Evolutionary conservation across 1,140 invertebrate species (phyloP), one percentile per base, ranked within the genome.

Genomic region (Copidosoma floridanum): DNA sequence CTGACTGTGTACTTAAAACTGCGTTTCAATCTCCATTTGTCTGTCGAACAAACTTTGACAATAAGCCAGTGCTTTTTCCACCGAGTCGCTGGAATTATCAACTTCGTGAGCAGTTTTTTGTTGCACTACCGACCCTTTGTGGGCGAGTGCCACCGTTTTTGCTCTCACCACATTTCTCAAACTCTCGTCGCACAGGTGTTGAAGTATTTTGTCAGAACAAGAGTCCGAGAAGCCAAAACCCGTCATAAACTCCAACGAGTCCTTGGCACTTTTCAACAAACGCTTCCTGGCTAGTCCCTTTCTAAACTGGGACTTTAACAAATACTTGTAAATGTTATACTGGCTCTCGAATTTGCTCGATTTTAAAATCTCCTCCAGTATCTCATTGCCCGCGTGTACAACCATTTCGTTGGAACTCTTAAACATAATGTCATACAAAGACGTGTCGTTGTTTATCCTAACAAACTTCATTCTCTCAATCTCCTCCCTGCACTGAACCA

Each of bases 321-420:
- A 40, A 54, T 61, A 54, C 21, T 35, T 35, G 40, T 43, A 61
- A 8, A 51, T 46, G 5, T 53, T 47, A n/a, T 38, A 61, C 3
- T 46, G 46, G 16, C 44, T 59, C 11, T 43, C 27, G 37, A 59
- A 54, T 23, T 61, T 35, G 3, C n/a, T 21, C 8, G 51, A 27
- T 11, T 20, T 29, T 27, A 61, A 21, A 38, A 48, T 37, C 6
- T 44, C 54, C 40, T 40, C 16, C 18, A 61, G 38, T 12, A 40
- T 8, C 11, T 40, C 35, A 47, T 53, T 47, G 6, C 38, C 35
- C 2, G 51, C 50, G 12, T 47, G 38, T n/a, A 48, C 3, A 47
- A 47, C 58, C 50, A 61, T 54, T 38, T 54, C 20, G 10, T 38
- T 38, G 7, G 50, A 38, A 47, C n/a, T 61, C 48, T 54, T 61